A percentile compares a stretch with the other conserved stretches of the same genome.
phyloP scores from a whole-genome alignment of 2,888 invertebrate genomes.

The Athalia circularis region DNA sequence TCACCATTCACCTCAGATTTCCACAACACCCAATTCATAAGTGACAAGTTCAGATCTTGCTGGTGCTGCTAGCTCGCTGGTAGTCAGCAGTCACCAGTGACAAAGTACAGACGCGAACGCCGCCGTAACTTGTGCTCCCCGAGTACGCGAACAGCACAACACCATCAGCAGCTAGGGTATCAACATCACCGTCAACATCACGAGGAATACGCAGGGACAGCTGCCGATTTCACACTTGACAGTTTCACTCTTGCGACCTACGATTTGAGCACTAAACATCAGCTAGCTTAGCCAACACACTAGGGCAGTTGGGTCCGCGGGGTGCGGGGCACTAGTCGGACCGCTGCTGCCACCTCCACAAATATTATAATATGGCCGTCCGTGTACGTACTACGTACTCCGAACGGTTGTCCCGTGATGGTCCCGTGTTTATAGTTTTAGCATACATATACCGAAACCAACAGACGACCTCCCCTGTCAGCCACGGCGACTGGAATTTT shows the following conservation, averaged over 20 bases:
- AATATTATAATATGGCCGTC: slow-evolving; percentile 36
- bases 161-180: not conserved
- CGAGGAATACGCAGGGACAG: not conserved
- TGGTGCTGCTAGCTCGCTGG: not conserved
- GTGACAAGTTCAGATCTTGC: not conserved
- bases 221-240: slow-evolving; percentile 22
- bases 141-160: slow-evolving; percentile 8
- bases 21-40: slow-evolving; percentile 16
- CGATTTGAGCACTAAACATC: slow-evolving; percentile 15
- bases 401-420: not conserved
- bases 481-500: not conserved
- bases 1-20: slow-evolving; percentile 26
- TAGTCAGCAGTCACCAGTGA: slow-evolving; percentile 27
- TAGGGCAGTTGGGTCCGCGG: not conserved
- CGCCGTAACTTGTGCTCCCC: not conserved
- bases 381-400: too few species aligned
- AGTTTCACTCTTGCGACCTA: too few species aligned
- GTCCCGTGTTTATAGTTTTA: too few species aligned
- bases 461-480: not conserved
- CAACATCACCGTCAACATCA: slow-evolving; percentile 12
- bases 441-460: too few species aligned
- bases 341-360: slow-evolving; percentile 30
- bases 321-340: not conserved
- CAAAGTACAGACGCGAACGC: slow-evolving; percentile 14
- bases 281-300: slow-evolving; percentile 22